These are phyloP conservation scores for Orgyia antiqua DNA, from an alignment of 2,888 invertebrate genomes.

Conservation along the genomic window DNA sequence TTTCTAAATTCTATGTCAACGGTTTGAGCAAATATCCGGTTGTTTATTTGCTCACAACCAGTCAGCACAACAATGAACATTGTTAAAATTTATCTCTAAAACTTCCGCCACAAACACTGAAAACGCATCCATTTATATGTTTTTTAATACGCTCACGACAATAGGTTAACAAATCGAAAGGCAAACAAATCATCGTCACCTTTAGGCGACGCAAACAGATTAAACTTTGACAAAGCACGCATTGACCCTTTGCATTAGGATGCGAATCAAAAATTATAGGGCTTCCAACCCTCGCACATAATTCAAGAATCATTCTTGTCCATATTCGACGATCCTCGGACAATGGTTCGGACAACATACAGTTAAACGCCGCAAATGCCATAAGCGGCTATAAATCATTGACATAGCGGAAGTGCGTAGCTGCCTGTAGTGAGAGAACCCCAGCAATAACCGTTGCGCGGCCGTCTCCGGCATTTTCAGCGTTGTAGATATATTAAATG, in stretches of 20 bases:
- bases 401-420: slow-evolving; percentile 74
- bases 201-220: slow-evolving; percentile 44
- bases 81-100: slow-evolving; percentile 22
- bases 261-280: slow-evolving; percentile 59
- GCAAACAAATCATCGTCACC: slow-evolving; percentile 42
- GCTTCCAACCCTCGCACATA: slow-evolving; percentile 53
- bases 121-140: slow-evolving; percentile 21
- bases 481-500: slow-evolving; percentile 75
- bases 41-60: slow-evolving; percentile 15
- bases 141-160: slow-evolving; percentile 27
- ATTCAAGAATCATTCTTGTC: slow-evolving; percentile 64
- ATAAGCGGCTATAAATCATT: slow-evolving; percentile 70
- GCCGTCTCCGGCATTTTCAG: slow-evolving; percentile 62
- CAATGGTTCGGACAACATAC: slow-evolving; percentile 69
- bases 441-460: slow-evolving; percentile 63
- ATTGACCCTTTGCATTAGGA: slow-evolving; percentile 56
- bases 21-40: slow-evolving; percentile 20
- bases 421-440: slow-evolving; percentile 42
- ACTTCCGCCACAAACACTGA: slow-evolving; percentile 22
- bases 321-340: slow-evolving; percentile 60
- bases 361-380: slow-evolving; percentile 66
- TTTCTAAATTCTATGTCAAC: too few relatives aligned
- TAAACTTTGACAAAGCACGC: slow-evolving; percentile 42
- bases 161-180: slow-evolving; percentile 29
- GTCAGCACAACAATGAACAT: slow-evolving; percentile 15